These are phyloP conservation scores for Tachina fera DNA, from an alignment of 2,888 invertebrate species.

Conservation along the genomic window DNA sequence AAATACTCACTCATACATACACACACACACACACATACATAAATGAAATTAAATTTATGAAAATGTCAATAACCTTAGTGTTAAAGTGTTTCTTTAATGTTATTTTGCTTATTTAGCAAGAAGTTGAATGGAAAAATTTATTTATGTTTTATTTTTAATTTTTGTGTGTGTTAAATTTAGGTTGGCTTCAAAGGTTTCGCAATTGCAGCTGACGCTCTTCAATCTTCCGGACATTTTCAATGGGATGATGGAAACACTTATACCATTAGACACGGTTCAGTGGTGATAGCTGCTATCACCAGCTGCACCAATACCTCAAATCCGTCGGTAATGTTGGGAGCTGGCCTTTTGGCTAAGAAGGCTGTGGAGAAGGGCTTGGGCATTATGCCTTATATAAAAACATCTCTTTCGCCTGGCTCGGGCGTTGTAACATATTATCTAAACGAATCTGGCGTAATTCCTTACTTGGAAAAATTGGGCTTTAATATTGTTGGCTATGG, in stretches of 20 bases:
- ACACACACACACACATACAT: not conserved
- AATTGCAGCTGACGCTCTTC: constrained; percentile 86
- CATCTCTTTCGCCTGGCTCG: constrained; percentile 97
- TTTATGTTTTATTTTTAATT: constrained; percentile 40
- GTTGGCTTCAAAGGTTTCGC: constrained; percentile 97
- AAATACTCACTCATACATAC: not conserved
- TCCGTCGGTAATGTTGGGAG: constrained; percentile 98
- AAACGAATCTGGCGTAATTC: constrained; percentile 94
- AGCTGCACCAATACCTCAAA: constrained; percentile 99
- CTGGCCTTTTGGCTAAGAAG: constrained; percentile 96
- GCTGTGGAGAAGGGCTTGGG: constrained; percentile 95
- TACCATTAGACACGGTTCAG: constrained; percentile 93
- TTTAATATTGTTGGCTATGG: constrained; percentile 99
- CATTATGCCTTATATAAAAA: constrained; percentile 97
- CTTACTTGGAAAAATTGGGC: constrained; percentile 92
- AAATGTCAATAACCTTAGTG: constrained; percentile 68
- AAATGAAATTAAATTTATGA: not conserved
- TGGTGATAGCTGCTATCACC: constrained; percentile 98
- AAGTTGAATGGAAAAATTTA: not conserved
- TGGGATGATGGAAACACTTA: constrained; percentile 91
- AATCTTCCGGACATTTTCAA: constrained; percentile 88
- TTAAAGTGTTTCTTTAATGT: not conserved
- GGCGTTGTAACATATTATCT: constrained; percentile 94
- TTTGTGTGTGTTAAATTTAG: constrained; percentile 83
- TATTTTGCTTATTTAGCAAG: constrained; percentile 48